Conservation (phyloP, 2,113 vertebrate species). For the Microtus montanus region DNA sequence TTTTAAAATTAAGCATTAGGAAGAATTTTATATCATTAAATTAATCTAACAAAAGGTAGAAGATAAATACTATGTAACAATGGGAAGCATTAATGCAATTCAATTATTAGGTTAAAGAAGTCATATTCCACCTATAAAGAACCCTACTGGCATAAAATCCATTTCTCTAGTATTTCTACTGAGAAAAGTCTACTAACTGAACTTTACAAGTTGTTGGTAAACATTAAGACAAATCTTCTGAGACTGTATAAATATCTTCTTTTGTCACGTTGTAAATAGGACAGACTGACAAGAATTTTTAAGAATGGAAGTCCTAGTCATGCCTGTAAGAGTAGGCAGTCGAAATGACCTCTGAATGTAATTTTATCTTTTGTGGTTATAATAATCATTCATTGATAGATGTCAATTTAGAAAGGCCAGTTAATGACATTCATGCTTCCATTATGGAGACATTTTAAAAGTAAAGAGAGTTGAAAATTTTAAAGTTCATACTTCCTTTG, state of each 20-base stretch:
- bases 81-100: not conserved
- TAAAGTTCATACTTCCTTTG: not conserved
- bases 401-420: not conserved
- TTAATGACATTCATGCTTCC: not conserved
- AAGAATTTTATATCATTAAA: conserved; percentile 8
- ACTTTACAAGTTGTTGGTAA: not conserved
- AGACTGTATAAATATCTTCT: not conserved
- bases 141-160: not conserved
- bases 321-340: not conserved
- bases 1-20: conserved; percentile 12
- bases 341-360: not conserved
- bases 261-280: not conserved
- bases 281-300: conserved; percentile 35
- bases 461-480: not conserved
- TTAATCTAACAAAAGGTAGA: not conserved
- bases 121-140: not conserved
- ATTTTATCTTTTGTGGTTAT: not conserved
- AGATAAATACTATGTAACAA: conserved; percentile 1
- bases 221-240: not conserved
- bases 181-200: not conserved
- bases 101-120: not conserved
- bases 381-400: not conserved
- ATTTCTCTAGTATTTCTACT: conserved; percentile 25
- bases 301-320: not conserved
- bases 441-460: conserved; percentile 19